Base-by-base conservation (phyloP, 2,113 vertebrate genomes). In the Thalassarche chlororhynchos region DNA sequence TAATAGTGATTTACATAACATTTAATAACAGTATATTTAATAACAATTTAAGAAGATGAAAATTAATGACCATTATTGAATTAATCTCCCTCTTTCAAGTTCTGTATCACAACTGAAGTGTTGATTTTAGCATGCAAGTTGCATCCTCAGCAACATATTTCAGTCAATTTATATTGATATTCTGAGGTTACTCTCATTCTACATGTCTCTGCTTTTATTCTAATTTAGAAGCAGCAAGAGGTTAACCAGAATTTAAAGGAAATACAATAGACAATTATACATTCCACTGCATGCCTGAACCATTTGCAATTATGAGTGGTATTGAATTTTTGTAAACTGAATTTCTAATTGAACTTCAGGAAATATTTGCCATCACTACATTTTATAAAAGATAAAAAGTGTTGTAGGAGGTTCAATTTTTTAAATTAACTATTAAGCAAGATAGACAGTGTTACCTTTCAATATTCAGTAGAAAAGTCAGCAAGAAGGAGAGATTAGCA, bases 231-330 rank as follows among this genome's bases (percentile, higher is more conserved):
- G 42, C n/a, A 87, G 44, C 7, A 4, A 80, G 72, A 93, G 46
- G 60, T 95, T 97, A 96, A 93, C 65, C 40, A 82, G 92, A 49
- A 92, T 95, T 90, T 85, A 89, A 92, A 66, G 70, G 84, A 92
- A 96, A 85, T 70, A 78, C 54, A 94, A 66, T 84, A 94, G 75
- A n/a, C 75, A 81, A 32, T 92, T 91, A 80, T 89, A 61, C n/a
- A 81, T 91, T 96, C 80, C 28, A 29, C 7, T 65, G 52, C 70
- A 79, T 38, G 75, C 46, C 74, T 88, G 71, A 91, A 90, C 34
- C 66, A 51, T 91, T 95, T 89, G 42, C 84, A 91, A 47, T 93
- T 92, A 85, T 84, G 64, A 94, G 36, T n/a, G 31, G 21, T 84
- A 95, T 64, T 94, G 91, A 82, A 89, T 89, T 94, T 82, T 96